A percentile compares a stretch with the other conserved stretches of the same genome.
Conservation (phyloP, 2,113 vertebrate genomes). For the Vulpes lagopus region DNA sequence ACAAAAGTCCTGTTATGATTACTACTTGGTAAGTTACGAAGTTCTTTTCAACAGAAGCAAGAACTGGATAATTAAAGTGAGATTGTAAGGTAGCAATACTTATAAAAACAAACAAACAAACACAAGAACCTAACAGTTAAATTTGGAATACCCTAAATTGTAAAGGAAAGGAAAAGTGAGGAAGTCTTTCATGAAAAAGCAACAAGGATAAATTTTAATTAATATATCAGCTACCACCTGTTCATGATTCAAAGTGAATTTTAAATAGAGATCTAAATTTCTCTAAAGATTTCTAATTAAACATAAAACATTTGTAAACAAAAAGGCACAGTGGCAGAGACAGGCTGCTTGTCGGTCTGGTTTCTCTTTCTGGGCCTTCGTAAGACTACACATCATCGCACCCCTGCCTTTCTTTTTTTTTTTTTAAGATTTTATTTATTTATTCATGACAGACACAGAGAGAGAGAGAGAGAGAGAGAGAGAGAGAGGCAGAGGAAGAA, state of each 20-base stretch:
- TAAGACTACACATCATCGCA: neutral
- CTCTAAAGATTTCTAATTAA: slow-evolving; percentile 57
- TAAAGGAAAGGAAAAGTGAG: slow-evolving; percentile 53
- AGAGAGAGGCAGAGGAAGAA: too few relatives aligned
- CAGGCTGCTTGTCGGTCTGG: neutral
- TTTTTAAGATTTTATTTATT: too few relatives aligned
- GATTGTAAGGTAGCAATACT: slow-evolving; percentile 59
- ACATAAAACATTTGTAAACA: slow-evolving; percentile 48
- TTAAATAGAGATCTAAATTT: slow-evolving; percentile 69
- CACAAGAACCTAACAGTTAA: slow-evolving; percentile 41
- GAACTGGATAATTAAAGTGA: slow-evolving; percentile 64
- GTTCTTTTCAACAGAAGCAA: slow-evolving; percentile 55
- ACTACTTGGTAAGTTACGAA: slow-evolving; percentile 63
- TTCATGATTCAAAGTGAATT: slow-evolving; percentile 75
- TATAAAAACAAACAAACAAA: slow-evolving; percentile 56
- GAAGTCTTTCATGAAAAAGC: slow-evolving; percentile 44
- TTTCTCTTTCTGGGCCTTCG: neutral
- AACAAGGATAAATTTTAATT: slow-evolving; percentile 64
- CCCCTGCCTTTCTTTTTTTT: neutral
- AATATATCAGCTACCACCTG: slow-evolving; percentile 65
- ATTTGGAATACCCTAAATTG: slow-evolving; percentile 29
- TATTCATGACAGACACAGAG: too few relatives aligned
- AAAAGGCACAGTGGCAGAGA: slow-evolving; percentile 27
- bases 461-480: too few relatives aligned
- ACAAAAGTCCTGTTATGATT: slow-evolving; percentile 43